Base-by-base conservation (phyloP, 2,888 invertebrate genomes). In the Ceraclea dissimilis region DNA sequence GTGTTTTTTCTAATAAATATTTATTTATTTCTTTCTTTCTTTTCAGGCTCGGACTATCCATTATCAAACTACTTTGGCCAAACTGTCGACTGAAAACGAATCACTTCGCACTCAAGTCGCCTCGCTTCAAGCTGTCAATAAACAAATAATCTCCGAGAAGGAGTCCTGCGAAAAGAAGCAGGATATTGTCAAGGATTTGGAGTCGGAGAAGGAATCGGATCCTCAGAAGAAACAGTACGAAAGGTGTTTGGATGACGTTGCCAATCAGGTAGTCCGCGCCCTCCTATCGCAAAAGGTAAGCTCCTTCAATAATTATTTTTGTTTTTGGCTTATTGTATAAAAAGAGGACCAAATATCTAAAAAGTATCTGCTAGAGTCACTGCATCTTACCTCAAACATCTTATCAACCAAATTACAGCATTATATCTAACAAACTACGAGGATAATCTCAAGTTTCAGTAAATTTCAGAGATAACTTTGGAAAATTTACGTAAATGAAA, bases 251-350 rank as follows among this genome's bases (percentile, higher is more conserved):
- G 87, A 91, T 74, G 86, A 91, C 73, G 88, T 91, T 62, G 90
- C 88, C 60, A 87, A 87, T 71, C 87, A 88, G 69, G 88, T 89
- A 63, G 88, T 91, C 57, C 83, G 88, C 65, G 90, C 90, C 51
- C 78, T 91, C 62, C 81, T 91, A 64, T 86, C 88, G 50, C 91
- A 91, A 77, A 91, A 90, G 84, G 90, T 90, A 70, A 67, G n/a
- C n/a, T n/a, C n/a, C n/a, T n/a, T n/a, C n/a, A n/a, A n/a, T n/a
- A n/a, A n/a, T n/a, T n/a, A n/a, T n/a, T n/a, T n/a, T n/a, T n/a
- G n/a, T n/a, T n/a, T n/a, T n/a, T n/a, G n/a, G n/a, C n/a, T n/a
- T n/a, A n/a, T n/a, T n/a, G n/a, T n/a, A n/a, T n/a, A n/a, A n/a
- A n/a, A n/a, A n/a, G n/a, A n/a, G n/a, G n/a, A n/a, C n/a, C n/a